phyloP scores from a whole-genome alignment of 2,797 vertebrate species.

The Sebastes melanostomus region DNA sequence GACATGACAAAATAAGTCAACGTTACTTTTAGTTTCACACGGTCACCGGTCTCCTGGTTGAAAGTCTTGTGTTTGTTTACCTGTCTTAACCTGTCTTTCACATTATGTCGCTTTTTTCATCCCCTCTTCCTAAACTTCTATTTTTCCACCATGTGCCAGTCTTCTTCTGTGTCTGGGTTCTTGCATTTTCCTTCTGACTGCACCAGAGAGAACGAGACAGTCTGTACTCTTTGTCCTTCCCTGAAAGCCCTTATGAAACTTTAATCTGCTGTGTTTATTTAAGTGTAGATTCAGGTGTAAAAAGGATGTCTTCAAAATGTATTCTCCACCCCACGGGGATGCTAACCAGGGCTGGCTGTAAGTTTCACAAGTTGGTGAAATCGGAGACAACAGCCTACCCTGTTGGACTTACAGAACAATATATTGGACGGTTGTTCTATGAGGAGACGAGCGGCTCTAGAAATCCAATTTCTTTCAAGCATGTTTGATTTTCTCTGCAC shows the following conservation, averaged over 20 bases:
- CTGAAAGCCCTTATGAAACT: slow-evolving; percentile 29
- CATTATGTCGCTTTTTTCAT: background rate
- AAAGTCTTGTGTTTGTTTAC: too few species aligned
- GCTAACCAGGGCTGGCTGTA: background rate
- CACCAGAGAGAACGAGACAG: background rate
- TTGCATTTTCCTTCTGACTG: background rate
- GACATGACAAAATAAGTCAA: too few species aligned
- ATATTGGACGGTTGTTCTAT: background rate
- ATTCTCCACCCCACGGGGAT: background rate
- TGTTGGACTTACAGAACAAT: background rate
- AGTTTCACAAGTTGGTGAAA: background rate
- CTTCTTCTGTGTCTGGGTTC: background rate
- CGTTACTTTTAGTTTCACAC: too few species aligned
- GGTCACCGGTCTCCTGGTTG: too few species aligned
- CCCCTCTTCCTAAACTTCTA: background rate
- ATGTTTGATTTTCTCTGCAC: background rate
- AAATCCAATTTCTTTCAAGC: background rate
- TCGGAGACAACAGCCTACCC: background rate
- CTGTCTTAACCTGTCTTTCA: background rate
- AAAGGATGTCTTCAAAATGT: slow-evolving; percentile 1
- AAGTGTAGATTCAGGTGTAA: background rate
- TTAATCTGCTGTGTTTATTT: slow-evolving; percentile 31
- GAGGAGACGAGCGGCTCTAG: background rate
- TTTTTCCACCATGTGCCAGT: background rate
- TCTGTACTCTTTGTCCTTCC: slow-evolving; percentile 19